Percentiles rank a stretch among this genome's conserved stretches.
These are phyloP conservation scores for Murina feae DNA, from an alignment of 2,113 vertebrate species.

Conservation along the genomic window DNA sequence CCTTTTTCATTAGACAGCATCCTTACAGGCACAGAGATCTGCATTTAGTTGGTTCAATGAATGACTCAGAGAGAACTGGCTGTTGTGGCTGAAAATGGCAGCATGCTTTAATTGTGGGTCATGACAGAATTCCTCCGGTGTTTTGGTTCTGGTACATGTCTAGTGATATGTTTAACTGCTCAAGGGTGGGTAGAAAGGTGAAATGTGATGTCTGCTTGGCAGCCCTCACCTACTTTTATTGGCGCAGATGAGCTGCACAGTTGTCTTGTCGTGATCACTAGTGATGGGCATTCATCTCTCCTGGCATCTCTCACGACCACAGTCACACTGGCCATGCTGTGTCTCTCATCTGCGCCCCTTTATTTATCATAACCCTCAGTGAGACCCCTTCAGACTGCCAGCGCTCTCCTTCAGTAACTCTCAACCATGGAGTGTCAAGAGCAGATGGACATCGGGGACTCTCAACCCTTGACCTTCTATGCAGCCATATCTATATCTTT, in stretches of 20 bases:
- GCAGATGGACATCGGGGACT: neutral
- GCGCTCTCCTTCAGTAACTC: neutral
- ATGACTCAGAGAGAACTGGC: slow-evolving; percentile 38
- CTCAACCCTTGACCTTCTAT: neutral
- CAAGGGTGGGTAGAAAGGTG: neutral
- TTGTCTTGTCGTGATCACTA: neutral
- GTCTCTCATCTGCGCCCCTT: neutral
- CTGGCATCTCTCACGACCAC: neutral
- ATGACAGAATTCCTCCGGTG: neutral
- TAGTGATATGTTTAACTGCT: neutral
- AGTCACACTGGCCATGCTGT: neutral
- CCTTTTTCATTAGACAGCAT: slow-evolving; percentile 57
- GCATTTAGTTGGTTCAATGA: slow-evolving; percentile 38
- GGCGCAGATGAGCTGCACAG: neutral
- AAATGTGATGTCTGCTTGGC: neutral
- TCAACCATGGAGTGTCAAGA: neutral
- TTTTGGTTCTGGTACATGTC: slow-evolving; percentile 24
- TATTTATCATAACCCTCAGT: neutral
- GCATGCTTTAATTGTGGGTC: slow-evolving; percentile 27
- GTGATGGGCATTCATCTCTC: neutral
- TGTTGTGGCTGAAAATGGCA: slow-evolving; percentile 21
- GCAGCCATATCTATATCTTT: neutral
- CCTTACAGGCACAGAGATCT: slow-evolving; percentile 23
- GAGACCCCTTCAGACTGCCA: neutral
- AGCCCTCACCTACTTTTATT: neutral